Evolutionary conservation across 1,140 invertebrate species (phyloP).

Genomic region (Coptotermes formosanus): DNA sequence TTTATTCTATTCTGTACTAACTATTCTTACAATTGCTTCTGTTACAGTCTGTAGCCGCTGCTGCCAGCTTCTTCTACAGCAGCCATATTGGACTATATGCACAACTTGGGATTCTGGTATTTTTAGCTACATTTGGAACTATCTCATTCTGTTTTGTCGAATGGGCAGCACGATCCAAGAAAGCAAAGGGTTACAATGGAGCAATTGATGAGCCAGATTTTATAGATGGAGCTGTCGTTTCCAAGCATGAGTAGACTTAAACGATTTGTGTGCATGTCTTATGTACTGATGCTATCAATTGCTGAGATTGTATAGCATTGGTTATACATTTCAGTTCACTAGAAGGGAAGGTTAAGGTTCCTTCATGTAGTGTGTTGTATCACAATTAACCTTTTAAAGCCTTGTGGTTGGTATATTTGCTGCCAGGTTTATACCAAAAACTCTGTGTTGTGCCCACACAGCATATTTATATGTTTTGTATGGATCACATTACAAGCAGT

Average conservation of each 20-base stretch:
- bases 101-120: conserved; percentile 76
- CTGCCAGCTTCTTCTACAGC: conserved; percentile 87
- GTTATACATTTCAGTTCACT: too few species aligned
- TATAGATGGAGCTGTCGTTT: neutral
- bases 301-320: too few species aligned
- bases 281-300: too few species aligned
- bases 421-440: too few species aligned
- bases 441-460: too few species aligned
- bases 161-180: conserved; percentile 46
- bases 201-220: conserved; percentile 14
- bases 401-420: too few species aligned
- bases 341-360: neutral
- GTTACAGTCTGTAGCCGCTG: conserved; percentile 82
- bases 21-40: neutral
- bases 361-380: neutral
- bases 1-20: too few species aligned
- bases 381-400: neutral
- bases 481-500: too few species aligned
- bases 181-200: neutral
- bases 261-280: neutral
- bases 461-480: too few species aligned
- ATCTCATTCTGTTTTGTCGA: conserved; percentile 80
- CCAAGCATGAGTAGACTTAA: neutral
- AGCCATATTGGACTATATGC: conserved; percentile 69
- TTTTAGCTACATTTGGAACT: conserved; percentile 73